A percentile compares a stretch with the other conserved stretches of the same genome.
phyloP scores from a whole-genome alignment of 2,113 vertebrate species.

The Petroica traversi region DNA sequence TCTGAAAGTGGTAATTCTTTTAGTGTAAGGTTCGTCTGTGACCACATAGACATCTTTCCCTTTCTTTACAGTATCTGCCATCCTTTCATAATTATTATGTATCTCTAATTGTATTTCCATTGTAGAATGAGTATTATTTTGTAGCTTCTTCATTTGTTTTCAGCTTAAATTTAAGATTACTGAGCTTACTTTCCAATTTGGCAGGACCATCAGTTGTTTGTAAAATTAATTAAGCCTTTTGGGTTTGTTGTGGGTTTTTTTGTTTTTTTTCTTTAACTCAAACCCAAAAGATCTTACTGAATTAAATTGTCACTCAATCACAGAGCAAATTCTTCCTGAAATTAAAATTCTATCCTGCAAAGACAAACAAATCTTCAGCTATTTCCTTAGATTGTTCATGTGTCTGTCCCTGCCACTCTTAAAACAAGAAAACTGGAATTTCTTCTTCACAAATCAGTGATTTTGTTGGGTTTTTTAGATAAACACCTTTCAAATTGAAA shows the following conservation, averaged over 20 bases:
- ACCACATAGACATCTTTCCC: neutral
- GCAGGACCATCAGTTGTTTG: slow-evolving; percentile 51
- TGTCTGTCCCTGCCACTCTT: neutral
- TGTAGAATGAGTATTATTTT: slow-evolving; percentile 27
- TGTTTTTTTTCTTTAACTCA: slow-evolving; percentile 3
- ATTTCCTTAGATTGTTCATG: neutral
- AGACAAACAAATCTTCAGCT: neutral
- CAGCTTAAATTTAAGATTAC: slow-evolving; percentile 65
- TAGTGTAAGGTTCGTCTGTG: neutral
- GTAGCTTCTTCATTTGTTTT: slow-evolving; percentile 40
- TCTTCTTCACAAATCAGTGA: neutral
- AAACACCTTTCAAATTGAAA: slow-evolving; percentile 36
- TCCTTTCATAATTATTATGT: neutral
- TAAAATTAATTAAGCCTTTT: slow-evolving; percentile 68
- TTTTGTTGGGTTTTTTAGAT: neutral
- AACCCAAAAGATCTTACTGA: neutral
- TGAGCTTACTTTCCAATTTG: slow-evolving; percentile 51
- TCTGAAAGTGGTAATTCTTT: neutral
- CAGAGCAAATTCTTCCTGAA: slow-evolving; percentile 57
- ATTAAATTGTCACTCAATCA: slow-evolving; percentile 54
- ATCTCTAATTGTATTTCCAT: neutral
- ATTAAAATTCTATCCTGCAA: slow-evolving; percentile 23
- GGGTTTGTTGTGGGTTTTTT: too few relatives aligned
- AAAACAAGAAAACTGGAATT: neutral
- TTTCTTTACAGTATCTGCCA: neutral